phyloP scores from a whole-genome alignment of 2,113 vertebrate genomes.

The Camelus dromedarius region DNA sequence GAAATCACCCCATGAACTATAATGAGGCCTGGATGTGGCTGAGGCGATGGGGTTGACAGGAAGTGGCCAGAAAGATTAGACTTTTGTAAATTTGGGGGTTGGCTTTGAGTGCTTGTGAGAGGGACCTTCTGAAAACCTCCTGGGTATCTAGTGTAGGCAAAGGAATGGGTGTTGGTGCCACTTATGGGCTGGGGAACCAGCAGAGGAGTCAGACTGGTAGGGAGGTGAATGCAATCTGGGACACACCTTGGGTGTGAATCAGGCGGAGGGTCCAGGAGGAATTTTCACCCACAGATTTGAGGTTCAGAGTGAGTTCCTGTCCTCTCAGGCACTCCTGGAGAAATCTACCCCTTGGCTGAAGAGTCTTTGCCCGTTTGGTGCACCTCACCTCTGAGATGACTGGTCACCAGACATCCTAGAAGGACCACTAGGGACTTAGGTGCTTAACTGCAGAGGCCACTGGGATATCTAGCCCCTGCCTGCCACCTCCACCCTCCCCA shows the following conservation, averaged over 20 bases:
- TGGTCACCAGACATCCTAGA: background rate
- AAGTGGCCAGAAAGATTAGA: background rate
- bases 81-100: background rate
- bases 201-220: background rate
- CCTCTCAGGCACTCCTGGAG: background rate
- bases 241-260: background rate
- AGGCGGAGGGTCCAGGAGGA: background rate
- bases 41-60: background rate
- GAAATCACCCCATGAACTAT: background rate
- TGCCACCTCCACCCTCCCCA: background rate
- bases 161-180: background rate
- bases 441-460: background rate
- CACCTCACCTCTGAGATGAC: background rate
- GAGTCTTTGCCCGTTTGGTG: background rate
- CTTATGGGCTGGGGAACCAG: fast-evolving
- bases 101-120: background rate
- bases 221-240: background rate
- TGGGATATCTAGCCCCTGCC: background rate
- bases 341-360: background rate
- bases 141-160: background rate
- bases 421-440: background rate
- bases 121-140: background rate
- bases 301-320: background rate
- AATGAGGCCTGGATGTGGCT: background rate
- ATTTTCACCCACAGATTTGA: background rate